Conservation (phyloP, 1,140 invertebrate genomes). For the Trachymyrmex cornetzi region DNA sequence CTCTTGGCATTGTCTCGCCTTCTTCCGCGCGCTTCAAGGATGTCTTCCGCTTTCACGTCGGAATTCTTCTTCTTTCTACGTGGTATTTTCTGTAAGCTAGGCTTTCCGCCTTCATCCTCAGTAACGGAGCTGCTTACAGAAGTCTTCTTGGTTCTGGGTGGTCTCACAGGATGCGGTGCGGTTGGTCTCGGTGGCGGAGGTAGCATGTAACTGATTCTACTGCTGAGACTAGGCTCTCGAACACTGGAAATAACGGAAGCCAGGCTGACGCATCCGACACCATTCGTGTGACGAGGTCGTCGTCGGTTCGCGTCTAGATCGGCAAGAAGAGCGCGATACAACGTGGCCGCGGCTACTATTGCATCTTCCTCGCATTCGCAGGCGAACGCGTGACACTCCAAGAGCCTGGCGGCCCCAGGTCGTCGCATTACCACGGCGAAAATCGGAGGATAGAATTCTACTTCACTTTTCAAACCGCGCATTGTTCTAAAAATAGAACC, state of each 20-base stretch:
- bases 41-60: slow-evolving; percentile 82
- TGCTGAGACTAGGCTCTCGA: slow-evolving; percentile 83
- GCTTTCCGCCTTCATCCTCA: slow-evolving; percentile 74
- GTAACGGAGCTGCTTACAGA: slow-evolving; percentile 77
- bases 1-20: slow-evolving; percentile 64
- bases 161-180: slow-evolving; percentile 80
- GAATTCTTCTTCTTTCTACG: slow-evolving; percentile 80
- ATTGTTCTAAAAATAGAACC: slow-evolving; percentile 77
- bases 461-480: slow-evolving; percentile 82
- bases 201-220: slow-evolving; percentile 76
- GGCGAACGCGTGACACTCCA: slow-evolving; percentile 97
- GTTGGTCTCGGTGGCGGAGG: slow-evolving; percentile 54
- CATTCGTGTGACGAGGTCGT: slow-evolving; percentile 89
- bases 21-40: slow-evolving; percentile 78
- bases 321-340: slow-evolving; percentile 94
- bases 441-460: slow-evolving; percentile 91
- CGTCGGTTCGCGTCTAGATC: slow-evolving; percentile 90
- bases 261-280: slow-evolving; percentile 90
- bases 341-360: slow-evolving; percentile 95
- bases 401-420: slow-evolving; percentile 91
- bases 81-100: slow-evolving; percentile 71
- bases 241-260: slow-evolving; percentile 86
- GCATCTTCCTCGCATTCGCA: slow-evolving; percentile 95
- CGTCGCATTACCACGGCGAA: slow-evolving; percentile 96
- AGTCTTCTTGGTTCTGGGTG: slow-evolving; percentile 84